Evolutionary conservation across 2,797 vertebrate genomes (phyloP), one percentile per base, ranked within the genome.

Genomic region (Apogon talboti): DNA sequence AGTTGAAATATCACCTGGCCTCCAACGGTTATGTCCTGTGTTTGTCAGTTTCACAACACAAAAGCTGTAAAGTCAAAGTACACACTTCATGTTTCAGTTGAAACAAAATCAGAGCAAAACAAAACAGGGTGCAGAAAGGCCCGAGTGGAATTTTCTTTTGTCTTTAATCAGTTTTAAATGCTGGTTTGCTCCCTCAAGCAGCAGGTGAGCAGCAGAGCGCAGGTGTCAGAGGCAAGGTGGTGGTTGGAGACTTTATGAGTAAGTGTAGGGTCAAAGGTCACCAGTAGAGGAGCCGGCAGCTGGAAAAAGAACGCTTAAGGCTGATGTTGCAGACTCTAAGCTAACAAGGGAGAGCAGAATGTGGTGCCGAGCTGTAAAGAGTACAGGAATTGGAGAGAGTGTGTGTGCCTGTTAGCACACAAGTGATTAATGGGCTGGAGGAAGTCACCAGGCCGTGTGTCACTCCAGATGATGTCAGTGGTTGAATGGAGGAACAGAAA

Each of bases 401-500:
- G 53, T 58, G 47, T 35, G 53, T 77, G 78, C 66, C 74, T 81
- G 82, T 87, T 86, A 76, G 79, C 69, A 45, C 78, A n/a, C 70
- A 12, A 78, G 78, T 91, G 90, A 90, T 89, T 89, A 86, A 91
- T 79, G 82, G 67, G 66, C 71, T 7, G 6, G 60, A 88, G 89
- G 90, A 91, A 92, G 90, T 87, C 82, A 66, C 78, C 66, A 38
- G 71, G 71, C 82, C 15, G 38, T 60, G 82, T 87, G 86, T 89
- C 90, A 84, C 80, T 79, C 63, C 56, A 61, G 73, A 87, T 90
- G 87, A 92, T 87, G 90, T 91, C 91, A 91, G 68, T 53, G 53
- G 85, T 79, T 67, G 56, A 85, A 64, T 6, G 44, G 60, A 86
- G 91, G 87, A 92, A 91, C 80, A 85, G 87, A 90, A 87, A 88